phyloP scores from a whole-genome alignment of 2,797 vertebrate genomes.

The Hybognathus amarus region DNA sequence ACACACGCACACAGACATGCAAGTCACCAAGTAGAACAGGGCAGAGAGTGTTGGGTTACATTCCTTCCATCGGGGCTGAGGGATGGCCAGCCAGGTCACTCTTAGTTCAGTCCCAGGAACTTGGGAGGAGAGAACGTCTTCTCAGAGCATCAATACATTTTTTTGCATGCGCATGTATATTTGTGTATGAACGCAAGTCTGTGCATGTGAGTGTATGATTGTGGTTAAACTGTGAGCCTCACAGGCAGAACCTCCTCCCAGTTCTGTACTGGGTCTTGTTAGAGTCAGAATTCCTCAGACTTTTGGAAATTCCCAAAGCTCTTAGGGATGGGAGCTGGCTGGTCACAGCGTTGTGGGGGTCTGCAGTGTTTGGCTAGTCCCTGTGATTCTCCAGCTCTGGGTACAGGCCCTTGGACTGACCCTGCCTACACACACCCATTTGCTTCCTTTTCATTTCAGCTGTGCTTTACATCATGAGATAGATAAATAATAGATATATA shows the following conservation, averaged over 20 bases:
- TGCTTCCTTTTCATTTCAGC: conserved; percentile 8
- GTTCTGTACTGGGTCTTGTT: conserved; percentile 44
- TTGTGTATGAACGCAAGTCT: conserved; percentile 33
- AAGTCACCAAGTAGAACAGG: conserved; percentile 58
- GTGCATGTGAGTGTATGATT: conserved; percentile 23
- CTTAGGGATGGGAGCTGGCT: conserved; percentile 40
- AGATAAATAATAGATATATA: no score
- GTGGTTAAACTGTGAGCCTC: conserved; percentile 52
- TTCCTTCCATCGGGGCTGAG: conserved; percentile 81
- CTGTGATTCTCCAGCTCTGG: conserved; percentile 40
- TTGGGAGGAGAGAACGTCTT: conserved; percentile 56
- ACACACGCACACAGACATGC: conserved; percentile 46
- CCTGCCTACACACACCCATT: conserved; percentile 35
- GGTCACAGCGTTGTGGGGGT: conserved; percentile 47
- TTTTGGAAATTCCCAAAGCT: conserved; percentile 66
- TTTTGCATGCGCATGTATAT: conserved; percentile 4
- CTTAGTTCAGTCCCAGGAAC: conserved; percentile 80
- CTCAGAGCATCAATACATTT: not conserved
- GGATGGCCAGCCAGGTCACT: conserved; percentile 82
- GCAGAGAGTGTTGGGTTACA: conserved; percentile 74
- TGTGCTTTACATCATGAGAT: not conserved
- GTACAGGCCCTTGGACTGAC: conserved; percentile 48
- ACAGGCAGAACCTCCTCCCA: conserved; percentile 55
- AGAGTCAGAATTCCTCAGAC: conserved; percentile 61
- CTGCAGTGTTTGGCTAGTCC: conserved; percentile 57